Base-by-base conservation (phyloP, 2,888 invertebrate species). In the Temnothorax unifasciatus region DNA sequence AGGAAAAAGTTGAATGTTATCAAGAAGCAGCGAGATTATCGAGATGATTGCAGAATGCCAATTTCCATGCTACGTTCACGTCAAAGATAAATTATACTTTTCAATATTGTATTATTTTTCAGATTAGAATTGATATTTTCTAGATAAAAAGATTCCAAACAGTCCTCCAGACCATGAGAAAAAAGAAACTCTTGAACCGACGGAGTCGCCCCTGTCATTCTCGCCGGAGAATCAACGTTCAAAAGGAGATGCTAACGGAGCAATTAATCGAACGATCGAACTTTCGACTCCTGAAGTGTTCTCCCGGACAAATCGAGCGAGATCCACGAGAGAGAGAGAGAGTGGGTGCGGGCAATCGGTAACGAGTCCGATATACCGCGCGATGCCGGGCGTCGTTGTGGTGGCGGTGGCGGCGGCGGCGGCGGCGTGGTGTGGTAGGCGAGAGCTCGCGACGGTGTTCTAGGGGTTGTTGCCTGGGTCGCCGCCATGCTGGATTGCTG, bases 401-500 rank as follows among this genome's bases (percentile, higher is more conserved):
- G 75, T 82, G 66, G 57, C 69, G 82, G 54, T 4, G 44, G 44
- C 34, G 34, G 34, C 34, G 34, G 5, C 34, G 34, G 34, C 34
- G 34, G 25, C 44, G 44, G 18, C 66, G 25, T 77, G 57, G 74
- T 75, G 84, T 52, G 76, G 84, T 88, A 81, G 86, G 85, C 75
- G 82, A 89, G 79, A 86, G 83, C 64, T 79, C 81, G 85, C 81
- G 85, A 86, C 52, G 44, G 41, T 21, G 71, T 41, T 41, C 57
- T 71, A 90, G 87, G 89, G 90, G 89, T 87, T 88, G 91, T 85
- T 76, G 34, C 34, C 34, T 34, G 77, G 64, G 85, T 90, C 91
- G 73, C 73, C 93, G 94, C 94, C 94, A 94, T 94, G 92, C 92
- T 94, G 93, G 90, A 92, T 93, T 90, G 85, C 87, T 88, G 87